Percentiles rank a stretch among this genome's conserved stretches.
These are phyloP conservation scores for Copidosoma aretas DNA, from an alignment of 2,888 invertebrate genomes.

Conservation along the genomic window DNA sequence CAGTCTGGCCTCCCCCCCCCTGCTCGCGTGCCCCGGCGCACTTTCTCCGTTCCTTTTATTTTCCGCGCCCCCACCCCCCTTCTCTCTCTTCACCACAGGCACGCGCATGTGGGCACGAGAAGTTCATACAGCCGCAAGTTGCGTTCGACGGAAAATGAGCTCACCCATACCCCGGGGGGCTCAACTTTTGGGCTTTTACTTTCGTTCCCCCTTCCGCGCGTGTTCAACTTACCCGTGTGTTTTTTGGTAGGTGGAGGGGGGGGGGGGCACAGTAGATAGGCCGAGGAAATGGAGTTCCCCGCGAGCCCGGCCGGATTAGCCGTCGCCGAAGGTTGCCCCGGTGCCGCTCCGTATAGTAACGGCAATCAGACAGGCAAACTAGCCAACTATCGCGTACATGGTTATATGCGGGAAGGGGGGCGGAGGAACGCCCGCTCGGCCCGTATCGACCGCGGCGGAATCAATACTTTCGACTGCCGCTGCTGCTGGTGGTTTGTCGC, in stretches of 20 bases:
- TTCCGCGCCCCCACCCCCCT: constrained; percentile 12
- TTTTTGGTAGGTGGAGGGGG: constrained; percentile 32
- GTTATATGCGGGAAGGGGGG: constrained; percentile 39
- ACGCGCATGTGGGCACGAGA: constrained; percentile 40
- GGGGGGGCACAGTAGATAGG: constrained; percentile 19
- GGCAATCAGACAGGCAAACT: constrained; percentile 48
- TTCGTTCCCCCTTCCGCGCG: constrained; percentile 14
- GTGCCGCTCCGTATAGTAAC: no score
- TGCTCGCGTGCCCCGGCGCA: constrained; percentile 34
- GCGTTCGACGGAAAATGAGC: constrained; percentile 52
- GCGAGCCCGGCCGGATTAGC: constrained; percentile 45
- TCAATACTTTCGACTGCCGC: constrained; percentile 30
- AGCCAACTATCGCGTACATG: constrained; percentile 43
- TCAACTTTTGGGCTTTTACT: constrained; percentile 35
- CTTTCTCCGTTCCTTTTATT: constrained; percentile 35
- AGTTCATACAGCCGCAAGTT: constrained; percentile 49
- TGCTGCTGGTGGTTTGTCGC: constrained; percentile 4
- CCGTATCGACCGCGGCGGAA: constrained; percentile 36
- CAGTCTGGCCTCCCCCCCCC: constrained; percentile 14
- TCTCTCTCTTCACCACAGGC: constrained; percentile 18
- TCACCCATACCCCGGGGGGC: constrained; percentile 38
- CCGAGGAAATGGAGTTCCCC: constrained; percentile 47
- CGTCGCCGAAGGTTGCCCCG: constrained; percentile 35
- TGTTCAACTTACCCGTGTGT: constrained; percentile 26
- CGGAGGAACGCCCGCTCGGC: constrained; percentile 27